Evolutionary conservation across 2,797 vertebrate genomes (phyloP), one percentile per base, ranked within the genome.

Genomic region (Otolemur crassicaudatus): DNA sequence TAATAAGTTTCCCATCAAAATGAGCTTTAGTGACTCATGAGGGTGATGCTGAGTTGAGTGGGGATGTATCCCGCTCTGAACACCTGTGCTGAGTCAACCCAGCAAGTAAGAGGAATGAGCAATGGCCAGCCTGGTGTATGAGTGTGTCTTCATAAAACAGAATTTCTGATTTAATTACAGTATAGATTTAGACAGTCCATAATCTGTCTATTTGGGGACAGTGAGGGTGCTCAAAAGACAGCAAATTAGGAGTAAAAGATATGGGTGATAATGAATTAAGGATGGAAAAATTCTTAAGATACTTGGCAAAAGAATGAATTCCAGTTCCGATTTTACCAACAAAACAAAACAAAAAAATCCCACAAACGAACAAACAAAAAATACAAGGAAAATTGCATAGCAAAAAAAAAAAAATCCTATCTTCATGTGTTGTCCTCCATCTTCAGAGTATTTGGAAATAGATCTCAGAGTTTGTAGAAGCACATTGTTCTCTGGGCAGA

Each of bases 271-370:
- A 82, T 75, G n/a, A 90, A 82, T 73, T 90, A 79, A 95, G 27
- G 49, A 5, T 29, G 14, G 4, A 23, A 10, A 65, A 72, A 92
- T 63, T 85, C 31, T 69, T 75, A 72, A 94, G 56, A 73, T 81
- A 87, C 19, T 92, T 90, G 23, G 11, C 7, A 88, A 91, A 95
- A 82, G 9, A 73, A 43, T 76, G 13, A 83, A 58, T 92, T 43
- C 31, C 23, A 86, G 10, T 92, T 90, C 34, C 85, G 63, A 49
- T 73, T 87, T 96, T 86, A 77, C 43, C n/a, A 63, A 49, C 49
- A 49, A 49, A 49, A 49, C 49, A 49, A 49, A 49, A 49, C 49
- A 49, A 49, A 49, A 12, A 14, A 14, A 14, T 3, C 49, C 49
- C 49, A 49, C 49, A 49, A 49, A 49, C 12, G 13, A 49, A 13